Percentiles rank a stretch among this genome's conserved stretches.
These are phyloP conservation scores for Malurus leucopterus DNA, from an alignment of 2,797 vertebrate species.

Conservation along the genomic window DNA sequence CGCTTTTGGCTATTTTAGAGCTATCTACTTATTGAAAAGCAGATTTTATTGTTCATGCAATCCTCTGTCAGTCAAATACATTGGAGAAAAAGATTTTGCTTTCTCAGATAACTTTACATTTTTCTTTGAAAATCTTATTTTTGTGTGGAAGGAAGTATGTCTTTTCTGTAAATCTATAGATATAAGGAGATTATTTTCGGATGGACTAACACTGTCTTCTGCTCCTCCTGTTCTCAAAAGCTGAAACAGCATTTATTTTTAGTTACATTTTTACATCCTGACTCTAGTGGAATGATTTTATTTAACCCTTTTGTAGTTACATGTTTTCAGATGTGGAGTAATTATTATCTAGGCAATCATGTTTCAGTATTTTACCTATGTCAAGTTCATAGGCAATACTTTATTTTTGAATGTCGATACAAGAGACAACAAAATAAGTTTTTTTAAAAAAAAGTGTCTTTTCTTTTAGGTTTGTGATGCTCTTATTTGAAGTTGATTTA, in stretches of 20 bases:
- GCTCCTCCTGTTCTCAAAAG: background rate
- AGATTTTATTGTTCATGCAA: background rate
- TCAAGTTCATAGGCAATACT: background rate
- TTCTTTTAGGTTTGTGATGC: background rate
- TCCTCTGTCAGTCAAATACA: background rate
- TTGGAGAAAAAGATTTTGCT: background rate
- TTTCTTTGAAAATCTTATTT: background rate
- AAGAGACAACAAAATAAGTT: background rate
- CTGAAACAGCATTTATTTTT: slow-evolving; percentile 8
- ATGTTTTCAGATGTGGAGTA: background rate
- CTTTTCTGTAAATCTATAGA: background rate
- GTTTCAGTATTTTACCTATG: background rate
- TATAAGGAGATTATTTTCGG: background rate
- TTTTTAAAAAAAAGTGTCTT: background rate
- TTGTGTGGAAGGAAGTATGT: background rate
- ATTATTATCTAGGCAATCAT: background rate
- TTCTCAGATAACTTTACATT: background rate
- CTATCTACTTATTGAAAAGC: background rate
- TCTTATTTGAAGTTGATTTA: background rate
- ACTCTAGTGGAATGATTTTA: background rate
- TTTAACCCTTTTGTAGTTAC: background rate
- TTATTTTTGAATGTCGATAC: background rate
- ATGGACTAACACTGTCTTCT: background rate
- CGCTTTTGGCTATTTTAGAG: background rate
- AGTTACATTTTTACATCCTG: background rate